Percentiles rank a stretch among this genome's conserved stretches.
These are phyloP conservation scores for Nothoprocta pentlandii DNA, from an alignment of 2,113 vertebrate genomes.

Conservation along the genomic window DNA sequence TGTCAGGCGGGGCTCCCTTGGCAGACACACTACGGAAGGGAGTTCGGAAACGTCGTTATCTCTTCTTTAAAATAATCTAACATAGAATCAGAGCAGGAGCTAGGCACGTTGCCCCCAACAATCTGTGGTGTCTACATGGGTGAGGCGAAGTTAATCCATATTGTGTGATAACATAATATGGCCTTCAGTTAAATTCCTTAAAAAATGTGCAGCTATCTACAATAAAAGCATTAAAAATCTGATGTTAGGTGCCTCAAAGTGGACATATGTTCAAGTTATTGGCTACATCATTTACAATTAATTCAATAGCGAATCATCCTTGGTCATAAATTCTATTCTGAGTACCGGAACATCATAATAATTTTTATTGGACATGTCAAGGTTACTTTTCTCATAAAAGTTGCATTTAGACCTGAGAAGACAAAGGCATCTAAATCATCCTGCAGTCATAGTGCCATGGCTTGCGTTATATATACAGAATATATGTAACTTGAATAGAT, in stretches of 20 bases:
- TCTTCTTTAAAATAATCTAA: constrained; percentile 43
- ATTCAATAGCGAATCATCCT: background rate
- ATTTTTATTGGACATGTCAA: background rate
- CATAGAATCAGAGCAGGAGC: constrained; percentile 14
- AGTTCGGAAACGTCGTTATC: constrained; percentile 30
- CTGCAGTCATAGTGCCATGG: background rate
- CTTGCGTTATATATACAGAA: background rate
- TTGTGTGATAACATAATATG: constrained; percentile 35
- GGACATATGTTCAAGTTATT: constrained; percentile 16
- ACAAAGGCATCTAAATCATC: constrained; percentile 1
- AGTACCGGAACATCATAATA: background rate
- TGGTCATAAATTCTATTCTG: background rate
- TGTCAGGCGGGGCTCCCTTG: constrained; percentile 3
- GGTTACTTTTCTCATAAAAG: constrained; percentile 22
- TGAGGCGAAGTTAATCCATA: constrained; percentile 55
- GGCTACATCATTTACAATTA: constrained; percentile 9
- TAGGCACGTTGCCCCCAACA: constrained; percentile 2
- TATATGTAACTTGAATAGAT: background rate
- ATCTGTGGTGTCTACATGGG: constrained; percentile 35
- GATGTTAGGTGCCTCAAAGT: background rate
- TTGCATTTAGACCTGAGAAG: background rate
- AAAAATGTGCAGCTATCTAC: constrained; percentile 17
- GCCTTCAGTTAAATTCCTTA: constrained; percentile 19
- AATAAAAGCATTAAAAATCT: background rate
- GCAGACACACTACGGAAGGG: background rate